Conservation (phyloP, 2,113 vertebrate species). For the Raphicerus campestris region DNA sequence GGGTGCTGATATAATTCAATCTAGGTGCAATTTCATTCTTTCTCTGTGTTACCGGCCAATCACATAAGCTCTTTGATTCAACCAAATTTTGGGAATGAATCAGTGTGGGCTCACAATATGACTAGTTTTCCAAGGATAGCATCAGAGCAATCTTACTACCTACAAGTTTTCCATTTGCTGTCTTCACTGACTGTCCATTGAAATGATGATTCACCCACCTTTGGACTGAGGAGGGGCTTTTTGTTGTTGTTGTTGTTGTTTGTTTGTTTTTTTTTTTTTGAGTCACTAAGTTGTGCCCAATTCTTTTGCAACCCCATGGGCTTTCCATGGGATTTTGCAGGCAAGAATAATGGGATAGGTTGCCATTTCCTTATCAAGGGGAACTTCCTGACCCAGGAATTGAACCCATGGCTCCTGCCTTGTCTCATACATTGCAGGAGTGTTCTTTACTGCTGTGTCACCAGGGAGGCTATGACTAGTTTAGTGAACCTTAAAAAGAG, state of each 20-base stretch:
- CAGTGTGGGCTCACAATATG: neutral
- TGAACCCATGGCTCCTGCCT: neutral
- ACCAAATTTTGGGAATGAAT: slow-evolving; percentile 8
- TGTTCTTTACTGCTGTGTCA: neutral
- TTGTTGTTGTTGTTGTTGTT: neutral
- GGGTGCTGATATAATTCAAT: neutral
- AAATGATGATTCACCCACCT: neutral
- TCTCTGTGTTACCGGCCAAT: slow-evolving; percentile 50
- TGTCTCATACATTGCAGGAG: neutral
- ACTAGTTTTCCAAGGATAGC: neutral
- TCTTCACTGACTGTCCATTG: neutral
- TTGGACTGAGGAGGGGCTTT: neutral
- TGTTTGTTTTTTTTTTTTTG: neutral
- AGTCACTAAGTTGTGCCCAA: neutral
- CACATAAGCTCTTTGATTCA: slow-evolving; percentile 1
- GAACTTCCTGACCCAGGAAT: neutral
- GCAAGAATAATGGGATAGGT: neutral
- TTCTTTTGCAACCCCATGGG: neutral
- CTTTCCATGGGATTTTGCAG: neutral
- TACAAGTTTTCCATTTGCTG: neutral
- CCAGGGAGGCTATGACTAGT: neutral
- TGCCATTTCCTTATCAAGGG: neutral
- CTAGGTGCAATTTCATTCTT: neutral
- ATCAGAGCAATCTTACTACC: neutral
- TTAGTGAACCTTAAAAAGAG: neutral